Base-by-base conservation (phyloP, 2,888 invertebrate genomes). In the Hyposoter dolosus region DNA sequence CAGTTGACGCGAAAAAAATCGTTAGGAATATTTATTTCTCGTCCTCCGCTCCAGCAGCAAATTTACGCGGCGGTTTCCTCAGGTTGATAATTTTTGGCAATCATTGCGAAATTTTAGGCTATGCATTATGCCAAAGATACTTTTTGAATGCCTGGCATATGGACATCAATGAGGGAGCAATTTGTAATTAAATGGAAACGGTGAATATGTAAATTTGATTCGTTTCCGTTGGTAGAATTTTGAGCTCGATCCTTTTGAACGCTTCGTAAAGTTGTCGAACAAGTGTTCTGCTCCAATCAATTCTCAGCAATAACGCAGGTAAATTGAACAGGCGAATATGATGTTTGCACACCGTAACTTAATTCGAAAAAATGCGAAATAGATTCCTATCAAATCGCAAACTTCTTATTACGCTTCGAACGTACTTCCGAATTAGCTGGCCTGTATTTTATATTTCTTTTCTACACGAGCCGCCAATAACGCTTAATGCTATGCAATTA, bases 361-460 rank as follows among this genome's bases (percentile, higher is more conserved):
- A 87, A 87, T 90, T 88, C 84, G 63, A 88, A 87, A 84, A 83
- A 84, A 83, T 84, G 72, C 82, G 75, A 66, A 56, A 69, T 71
- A 88, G 88, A 89, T 90, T 68, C 76, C 63, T 88, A 88, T 90
- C 88, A 66, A 82, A 72, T 77, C 71, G 68, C 71, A 84, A 87
- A 86, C 85, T 89, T 84, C 63, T 87, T 66, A 82, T 86, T 88
- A 85, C 75, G 66, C 60, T 72, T 47, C 28, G 69, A 81, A 72
- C 56, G 32, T 60, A 43, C 28, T 19, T 17, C 43, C 15, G 28
- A 68, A 28, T 53, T 43, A 82, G 40, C 80, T 69, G 69, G 74
- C 23, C 63, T 50, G 79, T 60, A 53, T 79, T 50, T 50, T 66
- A 79, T 85, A 74, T 82, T 82, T 80, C 72, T 83, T 80, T 84